Percentiles rank a stretch among this genome's conserved stretches.
These are phyloP conservation scores for Tinea trinotella DNA, from an alignment of 2,888 invertebrate species.

Conservation along the genomic window DNA sequence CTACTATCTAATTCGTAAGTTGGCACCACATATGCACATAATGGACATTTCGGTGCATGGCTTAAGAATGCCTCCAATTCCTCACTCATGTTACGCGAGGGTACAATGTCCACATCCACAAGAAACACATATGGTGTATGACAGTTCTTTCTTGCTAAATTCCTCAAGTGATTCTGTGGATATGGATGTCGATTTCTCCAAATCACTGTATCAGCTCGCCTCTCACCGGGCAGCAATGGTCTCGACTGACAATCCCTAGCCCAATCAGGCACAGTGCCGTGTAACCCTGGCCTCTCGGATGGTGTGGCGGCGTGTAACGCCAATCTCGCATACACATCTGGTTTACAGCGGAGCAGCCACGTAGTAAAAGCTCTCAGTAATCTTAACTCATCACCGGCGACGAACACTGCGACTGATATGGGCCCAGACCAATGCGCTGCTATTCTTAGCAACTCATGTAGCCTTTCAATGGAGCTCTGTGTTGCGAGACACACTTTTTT, in stretches of 20 bases:
- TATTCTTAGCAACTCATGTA: constrained; percentile 83
- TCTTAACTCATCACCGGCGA: constrained; percentile 83
- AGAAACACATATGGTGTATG: constrained; percentile 85
- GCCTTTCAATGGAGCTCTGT: constrained; percentile 87
- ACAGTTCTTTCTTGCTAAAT: constrained; percentile 88
- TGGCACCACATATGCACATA: constrained; percentile 91
- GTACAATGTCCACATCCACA: constrained; percentile 91
- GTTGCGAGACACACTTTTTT: constrained; percentile 84
- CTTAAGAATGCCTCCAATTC: constrained; percentile 79
- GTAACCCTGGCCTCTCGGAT: constrained; percentile 70
- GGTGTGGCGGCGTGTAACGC: constrained; percentile 84
- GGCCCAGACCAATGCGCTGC: constrained; percentile 89
- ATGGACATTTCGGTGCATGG: constrained; percentile 68
- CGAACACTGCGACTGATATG: constrained; percentile 86
- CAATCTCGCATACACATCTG: constrained; percentile 79
- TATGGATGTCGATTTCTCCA: constrained; percentile 86
- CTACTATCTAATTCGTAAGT: constrained; percentile 89
- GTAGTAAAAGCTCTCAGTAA: constrained; percentile 80
- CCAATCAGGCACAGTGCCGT: constrained; percentile 74
- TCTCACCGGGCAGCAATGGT: constrained; percentile 74
- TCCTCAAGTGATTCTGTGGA: constrained; percentile 91
- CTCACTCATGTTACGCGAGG: constrained; percentile 80
- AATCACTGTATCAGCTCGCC: constrained; percentile 75
- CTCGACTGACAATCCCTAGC: constrained; percentile 78
- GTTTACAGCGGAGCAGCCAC: constrained; percentile 83